Base-by-base conservation (phyloP, 2,888 invertebrate species). In the Hydroisotoma schaefferi region DNA sequence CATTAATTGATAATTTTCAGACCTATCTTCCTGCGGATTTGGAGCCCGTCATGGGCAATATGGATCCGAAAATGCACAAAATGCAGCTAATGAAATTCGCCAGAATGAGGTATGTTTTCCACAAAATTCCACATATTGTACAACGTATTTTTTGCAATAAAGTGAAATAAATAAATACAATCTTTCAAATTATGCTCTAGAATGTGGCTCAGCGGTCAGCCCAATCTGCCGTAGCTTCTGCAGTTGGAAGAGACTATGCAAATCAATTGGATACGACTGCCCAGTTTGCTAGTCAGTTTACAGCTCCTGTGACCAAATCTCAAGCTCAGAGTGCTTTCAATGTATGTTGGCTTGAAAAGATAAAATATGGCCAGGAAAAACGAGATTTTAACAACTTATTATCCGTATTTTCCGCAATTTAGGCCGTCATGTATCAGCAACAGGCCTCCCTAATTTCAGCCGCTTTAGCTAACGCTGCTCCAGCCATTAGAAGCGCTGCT, bases 281-380 rank as follows among this genome's bases (percentile, higher is more conserved):
- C 3, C 71, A 73, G 38, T 73, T 65, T 47, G 68, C 69, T 12
- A 64, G 65, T n/a, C 56, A 59, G 27, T 73, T 71, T 57, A 71
- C 71, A 2, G 71, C 65, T 18, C 73, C 73, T 2, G 63, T 71
- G 6, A 71, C 73, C 26, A 69, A 70, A 47, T 65, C 65, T 26
- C 70, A 70, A 59, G 67, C 70, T 20, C 20, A n/a, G 1, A 46
- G 57, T 15, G 67, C 67, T 12, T 69, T 69, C 38, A 59, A 66
- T 51, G 68, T 70, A 54, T 60, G 61, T 40, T 40, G n/a, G 18
- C 40, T n/a, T n/a, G n/a, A n/a, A n/a, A n/a, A 20, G 1, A 48
- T 29, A 8, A 12, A 33, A 10, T 46, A 26, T 25, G 15, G 2
- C 27, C 5, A 10, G 3, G 6, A 23, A 15, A 10, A 20, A 43